Conservation (phyloP, 2,797 vertebrate species). For the Bovichtus variegatus region DNA sequence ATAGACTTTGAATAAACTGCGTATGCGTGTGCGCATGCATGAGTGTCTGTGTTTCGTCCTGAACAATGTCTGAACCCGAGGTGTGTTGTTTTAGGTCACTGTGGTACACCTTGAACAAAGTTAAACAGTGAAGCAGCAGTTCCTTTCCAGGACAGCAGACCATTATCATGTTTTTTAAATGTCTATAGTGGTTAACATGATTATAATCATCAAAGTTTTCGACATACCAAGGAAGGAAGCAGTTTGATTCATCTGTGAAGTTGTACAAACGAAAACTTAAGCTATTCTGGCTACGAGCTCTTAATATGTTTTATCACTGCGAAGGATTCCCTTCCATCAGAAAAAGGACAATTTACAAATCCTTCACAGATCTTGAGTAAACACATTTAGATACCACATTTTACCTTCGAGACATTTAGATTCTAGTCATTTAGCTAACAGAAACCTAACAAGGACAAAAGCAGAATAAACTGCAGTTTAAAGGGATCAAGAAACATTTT, state of each 20-base stretch:
- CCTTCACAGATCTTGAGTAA: no score
- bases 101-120: neutral
- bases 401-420: neutral
- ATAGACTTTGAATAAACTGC: neutral
- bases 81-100: constrained; percentile 21
- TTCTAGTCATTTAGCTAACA: neutral
- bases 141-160: constrained; percentile 2
- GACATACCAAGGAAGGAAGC: neutral
- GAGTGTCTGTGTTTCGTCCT: constrained; percentile 13
- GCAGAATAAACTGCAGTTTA: neutral
- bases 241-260: no score
- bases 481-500: neutral
- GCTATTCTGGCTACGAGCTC: neutral
- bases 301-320: neutral
- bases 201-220: neutral
- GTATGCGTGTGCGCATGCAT: neutral
- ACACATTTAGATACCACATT: neutral
- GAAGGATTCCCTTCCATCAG: neutral
- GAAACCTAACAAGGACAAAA: neutral
- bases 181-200: neutral
- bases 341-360: neutral
- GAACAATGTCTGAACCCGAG: neutral
- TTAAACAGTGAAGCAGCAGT: neutral
- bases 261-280: neutral
- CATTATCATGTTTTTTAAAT: neutral